These are phyloP conservation scores for Scaptomyza caliginosa DNA, from an alignment of 2,888 invertebrate species.

Conservation along the genomic window DNA sequence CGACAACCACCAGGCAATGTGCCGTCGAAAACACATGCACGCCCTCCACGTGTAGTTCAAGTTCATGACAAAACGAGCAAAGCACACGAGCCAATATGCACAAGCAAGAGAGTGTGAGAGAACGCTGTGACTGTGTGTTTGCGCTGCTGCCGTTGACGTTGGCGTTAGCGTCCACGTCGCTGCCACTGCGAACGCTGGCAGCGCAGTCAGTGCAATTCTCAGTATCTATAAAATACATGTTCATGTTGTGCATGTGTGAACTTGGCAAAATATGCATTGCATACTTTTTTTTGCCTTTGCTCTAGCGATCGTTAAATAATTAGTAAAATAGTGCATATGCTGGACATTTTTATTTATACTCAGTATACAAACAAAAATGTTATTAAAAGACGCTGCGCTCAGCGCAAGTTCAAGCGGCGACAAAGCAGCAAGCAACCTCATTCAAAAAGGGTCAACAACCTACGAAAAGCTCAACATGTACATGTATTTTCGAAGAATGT, in stretches of 20 bases:
- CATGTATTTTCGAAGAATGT: constrained; percentile 56
- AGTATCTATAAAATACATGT: constrained; percentile 9
- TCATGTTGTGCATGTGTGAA: not conserved
- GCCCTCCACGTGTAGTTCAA: constrained; percentile 84
- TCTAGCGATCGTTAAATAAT: constrained; percentile 25
- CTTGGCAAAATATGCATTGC: constrained; percentile 54
- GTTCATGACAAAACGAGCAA: constrained; percentile 80
- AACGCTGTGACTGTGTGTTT: constrained; percentile 31
- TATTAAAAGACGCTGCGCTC: constrained; percentile 48
- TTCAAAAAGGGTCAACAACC: constrained; percentile 73
- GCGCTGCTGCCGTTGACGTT: constrained; percentile 36
- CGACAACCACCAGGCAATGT: constrained; percentile 34
- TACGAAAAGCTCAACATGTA: constrained; percentile 64
- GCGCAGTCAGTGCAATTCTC: constrained; percentile 59
- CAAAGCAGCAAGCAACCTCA: constrained; percentile 65
- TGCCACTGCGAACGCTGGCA: constrained; percentile 30
- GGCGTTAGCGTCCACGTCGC: constrained; percentile 35
- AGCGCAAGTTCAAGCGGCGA: constrained; percentile 47
- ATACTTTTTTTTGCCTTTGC: constrained; percentile 48
- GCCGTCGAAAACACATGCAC: constrained; percentile 77
- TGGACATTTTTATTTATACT: constrained; percentile 7
- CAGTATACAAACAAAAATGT: constrained; percentile 17
- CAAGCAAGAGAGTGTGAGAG: constrained; percentile 44
- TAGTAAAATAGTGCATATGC: constrained; percentile 6
- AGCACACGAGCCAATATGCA: constrained; percentile 41